Base-by-base conservation (phyloP, 2,797 vertebrate species). In the Huso huso region DNA sequence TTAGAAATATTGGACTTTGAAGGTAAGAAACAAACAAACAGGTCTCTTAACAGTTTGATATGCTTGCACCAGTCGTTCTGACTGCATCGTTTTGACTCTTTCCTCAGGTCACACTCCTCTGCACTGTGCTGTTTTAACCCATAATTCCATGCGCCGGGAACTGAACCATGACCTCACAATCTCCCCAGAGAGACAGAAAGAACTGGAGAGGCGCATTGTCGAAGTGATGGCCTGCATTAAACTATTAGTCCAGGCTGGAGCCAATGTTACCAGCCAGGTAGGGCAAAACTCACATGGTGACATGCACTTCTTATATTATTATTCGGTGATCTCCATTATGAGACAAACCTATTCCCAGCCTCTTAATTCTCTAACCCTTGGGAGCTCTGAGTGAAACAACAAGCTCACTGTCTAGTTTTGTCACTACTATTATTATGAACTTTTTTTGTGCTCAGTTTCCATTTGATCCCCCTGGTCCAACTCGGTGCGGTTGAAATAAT, bases 1-100 rank as follows among this genome's bases (percentile, higher is more conserved):
- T 13, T 84, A 68, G 78, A 83, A 73, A 72, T 71, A 66, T 77
- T 79, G 66, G 78, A 84, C 71, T 84, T 82, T 74, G 80, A 84
- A 84, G 81, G 81, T 84, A 76, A 74, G 71, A 57, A 0, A 2
- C 15, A 55, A 8, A 7, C 51, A 60, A 6, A 37, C 52, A 9
- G 60, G 10, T 49, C 7, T 53, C 10, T 49, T 12, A 37, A 48
- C 3, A 15, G 49, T 15, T 13, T 55, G 13, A 37, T 10, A 11
- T 53, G 13, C 18, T 37, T 37, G 23, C 23, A 37, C 23, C 23
- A 37, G 2, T 37, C 23, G 2, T 37, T 37, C 23, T 37, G 23
- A 37, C 23, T 37, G 23, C 23, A 37, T 37, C 2, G 23, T 37
- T 37, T 37, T 4, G 23, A 37, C 23, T 37, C 23, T 37, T 37